Evolutionary conservation across 1,140 invertebrate species (phyloP).

Genomic region (Heliothis virescens): DNA sequence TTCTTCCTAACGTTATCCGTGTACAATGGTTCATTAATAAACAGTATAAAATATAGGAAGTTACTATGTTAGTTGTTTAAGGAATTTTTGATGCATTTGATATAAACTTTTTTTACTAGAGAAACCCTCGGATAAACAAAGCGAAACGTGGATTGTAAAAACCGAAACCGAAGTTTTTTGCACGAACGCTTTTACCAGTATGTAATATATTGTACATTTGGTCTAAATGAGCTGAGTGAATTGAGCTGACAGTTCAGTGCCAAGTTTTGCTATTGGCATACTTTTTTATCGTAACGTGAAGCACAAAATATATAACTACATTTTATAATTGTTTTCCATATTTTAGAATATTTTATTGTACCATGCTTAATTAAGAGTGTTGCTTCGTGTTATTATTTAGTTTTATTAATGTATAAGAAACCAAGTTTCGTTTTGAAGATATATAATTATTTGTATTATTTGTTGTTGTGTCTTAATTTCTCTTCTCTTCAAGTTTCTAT

Average conservation of each 20-base stretch:
- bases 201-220: slow-evolving; percentile 87
- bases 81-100: slow-evolving; percentile 86
- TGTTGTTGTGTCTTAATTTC: slow-evolving; percentile 82
- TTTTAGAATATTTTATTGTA: slow-evolving; percentile 79
- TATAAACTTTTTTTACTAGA: slow-evolving; percentile 86
- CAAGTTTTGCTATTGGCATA: slow-evolving; percentile 85
- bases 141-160: slow-evolving; percentile 81
- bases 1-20: slow-evolving; percentile 79
- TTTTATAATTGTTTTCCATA: slow-evolving; percentile 79
- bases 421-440: slow-evolving; percentile 81
- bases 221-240: slow-evolving; percentile 84
- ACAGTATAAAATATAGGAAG: slow-evolving; percentile 75
- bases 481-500: slow-evolving; percentile 67
- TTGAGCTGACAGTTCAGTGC: slow-evolving; percentile 82
- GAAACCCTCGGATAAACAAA: slow-evolving; percentile 76
- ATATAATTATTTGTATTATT: slow-evolving; percentile 85
- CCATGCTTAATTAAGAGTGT: slow-evolving; percentile 83
- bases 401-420: slow-evolving; percentile 83
- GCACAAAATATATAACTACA: slow-evolving; percentile 71
- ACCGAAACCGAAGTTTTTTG: slow-evolving; percentile 80
- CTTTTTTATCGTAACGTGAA: slow-evolving; percentile 63
- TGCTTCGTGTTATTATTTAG: slow-evolving; percentile 83
- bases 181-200: slow-evolving; percentile 83
- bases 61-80: slow-evolving; percentile 85
- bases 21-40: slow-evolving; percentile 77